phyloP scores from a whole-genome alignment of 2,113 vertebrate species.

The human region GRCh38 chr2:5950001-5950500 shows the following conservation, averaged over 20 bases:
- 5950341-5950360: not conserved
- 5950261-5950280: rapidly evolving
- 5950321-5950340: rapidly evolving
- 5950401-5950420: not conserved
- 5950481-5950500: too few species aligned
- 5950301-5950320: rapidly evolving
- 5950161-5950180: too few species aligned
- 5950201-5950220: not conserved
- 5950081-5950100: rapidly evolving
- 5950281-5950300: rapidly evolving
- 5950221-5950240: not conserved
- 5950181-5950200: not conserved
- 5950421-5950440: not conserved
- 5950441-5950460: not conserved
- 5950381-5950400: not conserved
- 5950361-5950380: not conserved
- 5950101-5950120: not conserved
- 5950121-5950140: rapidly evolving
- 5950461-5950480: not conserved
- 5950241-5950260: not conserved
- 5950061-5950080: rapidly evolving
- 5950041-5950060: not conserved
- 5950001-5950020: not conserved
- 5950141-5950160: rapidly evolving
- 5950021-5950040: too few species aligned